Evolutionary conservation across 2,113 vertebrate genomes (phyloP).

Genomic region (Dendrocopos noguchii): DNA sequence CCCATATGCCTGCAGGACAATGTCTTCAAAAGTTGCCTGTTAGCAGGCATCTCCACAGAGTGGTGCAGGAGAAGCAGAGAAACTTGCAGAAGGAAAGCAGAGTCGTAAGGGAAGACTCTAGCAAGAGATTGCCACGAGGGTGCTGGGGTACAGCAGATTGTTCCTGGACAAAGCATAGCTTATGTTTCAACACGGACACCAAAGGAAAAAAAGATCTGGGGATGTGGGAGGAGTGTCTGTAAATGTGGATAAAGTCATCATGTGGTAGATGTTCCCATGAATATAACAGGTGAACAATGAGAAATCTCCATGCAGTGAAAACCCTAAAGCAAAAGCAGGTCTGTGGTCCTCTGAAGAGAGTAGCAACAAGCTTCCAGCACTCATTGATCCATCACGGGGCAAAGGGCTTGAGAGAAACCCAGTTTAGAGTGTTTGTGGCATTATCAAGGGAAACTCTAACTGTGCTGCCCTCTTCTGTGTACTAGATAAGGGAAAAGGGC

Average conservation of each 20-base stretch:
- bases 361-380: not conserved
- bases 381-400: fast-evolving
- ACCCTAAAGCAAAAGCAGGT: fast-evolving
- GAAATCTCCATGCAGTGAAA: not conserved
- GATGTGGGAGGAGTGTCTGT: not conserved
- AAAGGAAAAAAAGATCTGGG: not conserved
- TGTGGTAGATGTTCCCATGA: not conserved
- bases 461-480: constrained; percentile 54
- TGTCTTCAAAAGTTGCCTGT: not conserved
- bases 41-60: not conserved
- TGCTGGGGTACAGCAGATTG: not conserved
- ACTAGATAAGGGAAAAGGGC: not conserved
- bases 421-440: not conserved
- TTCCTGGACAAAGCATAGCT: fast-evolving
- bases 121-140: not conserved
- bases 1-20: not conserved
- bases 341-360: not conserved
- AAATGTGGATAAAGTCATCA: not conserved
- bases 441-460: not conserved
- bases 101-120: not conserved
- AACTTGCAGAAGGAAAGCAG: not conserved
- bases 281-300: not conserved
- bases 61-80: not conserved
- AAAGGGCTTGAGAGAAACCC: not conserved
- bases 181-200: not conserved